Conservation (phyloP, 2,113 vertebrate genomes). For the Acrocephalus arundinaceus region DNA sequence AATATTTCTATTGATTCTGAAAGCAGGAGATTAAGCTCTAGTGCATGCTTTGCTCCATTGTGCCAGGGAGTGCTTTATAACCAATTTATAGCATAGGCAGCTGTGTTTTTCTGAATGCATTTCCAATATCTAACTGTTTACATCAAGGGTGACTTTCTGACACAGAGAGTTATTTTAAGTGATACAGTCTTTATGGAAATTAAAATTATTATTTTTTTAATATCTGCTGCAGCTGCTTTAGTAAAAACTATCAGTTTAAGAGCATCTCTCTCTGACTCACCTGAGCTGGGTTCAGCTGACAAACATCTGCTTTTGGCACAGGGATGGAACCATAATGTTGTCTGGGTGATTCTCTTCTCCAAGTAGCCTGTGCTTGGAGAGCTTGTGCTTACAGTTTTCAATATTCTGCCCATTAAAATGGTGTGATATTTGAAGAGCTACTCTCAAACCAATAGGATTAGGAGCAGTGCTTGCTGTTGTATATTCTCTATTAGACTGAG, state of each 20-base stretch:
- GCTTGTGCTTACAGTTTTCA: not conserved
- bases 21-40: not conserved
- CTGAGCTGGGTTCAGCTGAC: not conserved
- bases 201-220: not conserved
- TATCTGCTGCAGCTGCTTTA: not conserved
- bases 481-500: not conserved
- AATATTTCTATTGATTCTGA: constrained; percentile 41
- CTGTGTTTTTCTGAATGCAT: not conserved
- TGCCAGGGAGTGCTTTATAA: not conserved
- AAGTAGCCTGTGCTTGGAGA: not conserved
- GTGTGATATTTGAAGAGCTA: not conserved
- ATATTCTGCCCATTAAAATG: not conserved
- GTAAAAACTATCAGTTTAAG: not conserved
- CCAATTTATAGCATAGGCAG: not conserved
- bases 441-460: not conserved
- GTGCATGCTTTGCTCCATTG: not conserved
- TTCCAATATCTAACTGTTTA: not conserved
- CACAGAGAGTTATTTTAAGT: not conserved
- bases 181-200: not conserved
- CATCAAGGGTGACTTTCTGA: not conserved
- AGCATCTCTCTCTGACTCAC: not conserved
- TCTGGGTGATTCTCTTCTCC: not conserved
- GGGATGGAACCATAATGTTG: not conserved
- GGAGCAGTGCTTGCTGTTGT: not conserved
- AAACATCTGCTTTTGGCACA: not conserved